Evolutionary conservation across 2,113 vertebrate species (phyloP).

Genomic region (Ariopsis seemanni): DNA sequence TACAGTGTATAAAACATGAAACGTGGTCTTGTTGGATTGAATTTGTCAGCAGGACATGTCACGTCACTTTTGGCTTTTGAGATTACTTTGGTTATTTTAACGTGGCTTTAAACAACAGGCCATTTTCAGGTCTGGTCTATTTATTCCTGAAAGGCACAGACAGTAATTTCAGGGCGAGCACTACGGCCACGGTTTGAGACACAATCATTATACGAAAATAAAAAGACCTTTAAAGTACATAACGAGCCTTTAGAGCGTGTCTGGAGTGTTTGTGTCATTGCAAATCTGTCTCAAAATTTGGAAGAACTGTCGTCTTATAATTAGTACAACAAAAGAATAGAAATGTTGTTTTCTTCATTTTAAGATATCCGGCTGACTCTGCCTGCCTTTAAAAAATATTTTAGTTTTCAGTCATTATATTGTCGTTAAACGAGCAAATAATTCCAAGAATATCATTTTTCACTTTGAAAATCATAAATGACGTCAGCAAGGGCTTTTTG

Average conservation of each 20-base stretch:
- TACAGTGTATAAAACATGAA: neutral
- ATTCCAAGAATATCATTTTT: neutral
- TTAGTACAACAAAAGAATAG: slow-evolving; percentile 24
- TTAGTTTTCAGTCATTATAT: neutral
- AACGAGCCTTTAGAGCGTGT: slow-evolving; percentile 25
- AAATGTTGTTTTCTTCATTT: neutral
- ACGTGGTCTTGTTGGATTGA: neutral
- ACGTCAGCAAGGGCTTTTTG: neutral
- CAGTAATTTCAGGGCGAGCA: slow-evolving; percentile 47
- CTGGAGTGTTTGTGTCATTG: neutral
- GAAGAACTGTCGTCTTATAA: slow-evolving; percentile 52
- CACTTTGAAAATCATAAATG: neutral
- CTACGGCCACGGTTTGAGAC: slow-evolving; percentile 58
- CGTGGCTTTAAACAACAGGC: slow-evolving; percentile 17
- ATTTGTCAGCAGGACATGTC: slow-evolving; percentile 8
- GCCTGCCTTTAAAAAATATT: neutral
- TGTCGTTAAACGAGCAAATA: neutral
- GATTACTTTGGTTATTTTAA: slow-evolving; percentile 45
- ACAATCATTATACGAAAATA: slow-evolving; percentile 47
- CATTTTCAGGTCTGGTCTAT: slow-evolving; percentile 19
- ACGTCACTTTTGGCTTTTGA: slow-evolving; percentile 7
- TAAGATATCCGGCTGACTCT: slow-evolving; percentile 4
- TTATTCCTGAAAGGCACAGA: slow-evolving; percentile 23
- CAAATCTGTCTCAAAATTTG: slow-evolving; percentile 55
- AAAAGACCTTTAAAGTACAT: slow-evolving; percentile 45